Conservation (phyloP, 2,797 vertebrate species). For the Sphenopsis melanotis region DNA sequence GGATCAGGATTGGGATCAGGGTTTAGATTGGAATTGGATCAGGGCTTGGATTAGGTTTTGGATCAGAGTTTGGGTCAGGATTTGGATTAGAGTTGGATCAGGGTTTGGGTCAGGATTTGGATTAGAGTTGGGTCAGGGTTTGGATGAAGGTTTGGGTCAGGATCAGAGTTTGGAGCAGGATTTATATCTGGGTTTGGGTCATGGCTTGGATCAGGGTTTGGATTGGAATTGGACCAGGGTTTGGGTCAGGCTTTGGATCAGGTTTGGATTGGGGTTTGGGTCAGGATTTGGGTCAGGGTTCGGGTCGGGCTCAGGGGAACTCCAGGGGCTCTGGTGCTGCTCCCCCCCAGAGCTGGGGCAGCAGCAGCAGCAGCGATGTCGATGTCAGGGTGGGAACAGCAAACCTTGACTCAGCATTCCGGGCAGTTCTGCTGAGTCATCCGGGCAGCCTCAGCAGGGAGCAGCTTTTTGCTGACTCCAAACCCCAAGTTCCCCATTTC, state of each 20-base stretch:
- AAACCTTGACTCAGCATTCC: background rate
- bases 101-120: no score
- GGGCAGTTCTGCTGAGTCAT: background rate
- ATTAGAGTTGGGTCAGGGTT: accelerated
- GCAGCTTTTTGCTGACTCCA: background rate
- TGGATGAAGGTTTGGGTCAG: accelerated
- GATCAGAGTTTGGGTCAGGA: accelerated
- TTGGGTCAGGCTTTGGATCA: background rate
- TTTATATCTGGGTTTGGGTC: accelerated
- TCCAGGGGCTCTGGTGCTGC: accelerated
- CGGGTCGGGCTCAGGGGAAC: accelerated
- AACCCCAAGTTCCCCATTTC: background rate
- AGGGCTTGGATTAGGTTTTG: no score
- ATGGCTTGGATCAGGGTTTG: accelerated
- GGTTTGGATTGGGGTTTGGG: accelerated
- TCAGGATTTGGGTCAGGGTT: background rate
- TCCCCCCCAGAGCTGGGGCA: background rate
- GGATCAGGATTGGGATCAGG: no score
- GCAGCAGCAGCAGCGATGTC: background rate
- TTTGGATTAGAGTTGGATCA: no score
- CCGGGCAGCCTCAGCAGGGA: background rate
- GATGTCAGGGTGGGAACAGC: background rate
- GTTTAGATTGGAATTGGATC: background rate
- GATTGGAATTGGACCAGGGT: no score
- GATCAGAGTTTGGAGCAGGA: accelerated